Base-by-base conservation (phyloP, 2,113 vertebrate species). In the Micromys minutus region DNA sequence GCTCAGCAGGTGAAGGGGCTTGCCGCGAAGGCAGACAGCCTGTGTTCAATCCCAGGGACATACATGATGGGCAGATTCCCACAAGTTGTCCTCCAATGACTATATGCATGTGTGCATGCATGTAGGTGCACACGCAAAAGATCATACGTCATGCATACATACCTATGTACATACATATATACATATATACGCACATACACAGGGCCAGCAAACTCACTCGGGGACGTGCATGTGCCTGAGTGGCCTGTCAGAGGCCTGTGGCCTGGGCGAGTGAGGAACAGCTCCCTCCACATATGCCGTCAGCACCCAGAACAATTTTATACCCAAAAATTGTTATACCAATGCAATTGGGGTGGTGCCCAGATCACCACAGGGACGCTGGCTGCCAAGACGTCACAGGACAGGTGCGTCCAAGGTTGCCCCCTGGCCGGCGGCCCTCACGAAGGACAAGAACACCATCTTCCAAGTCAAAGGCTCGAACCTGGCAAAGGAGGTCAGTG, bases 271-370 rank as follows among this genome's bases (percentile, higher is more conserved):
- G 47, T 0, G 1, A 39, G 45, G 13, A 7, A 8, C 50, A 24
- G 55, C 26, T 57, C 74, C 34, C 7, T 0, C 42, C 34, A 75
- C 36, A 61, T 47, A 29, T 1, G 3, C 75, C 15, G 45, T 65
- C 22, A 0, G 17, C 52, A 67, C 59, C 36, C 34, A 6, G 8
- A 12, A 24, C 17, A 89, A 59, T 29, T n/a, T 12, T 52, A 77
- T 34, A 31, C 75, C 36, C 50, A 34, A 77, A 34, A 31, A 34
- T 77, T 29, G 5, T 34, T n/a, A n/a, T n/a, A n/a, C n/a, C n/a
- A n/a, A n/a, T n/a, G n/a, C n/a, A 36, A 4, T 3, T 0, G 45
- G 22, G 0, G 1, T 69, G 11, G 11, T 0, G 2, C 61, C 22
- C 0, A 0, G 19, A 1, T 1, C 11, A 65, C 50, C 36, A 19